Evolutionary conservation across 2,113 vertebrate genomes (phyloP), one percentile per base, ranked within the genome.

Genomic region (Dermatemys mawii): DNA sequence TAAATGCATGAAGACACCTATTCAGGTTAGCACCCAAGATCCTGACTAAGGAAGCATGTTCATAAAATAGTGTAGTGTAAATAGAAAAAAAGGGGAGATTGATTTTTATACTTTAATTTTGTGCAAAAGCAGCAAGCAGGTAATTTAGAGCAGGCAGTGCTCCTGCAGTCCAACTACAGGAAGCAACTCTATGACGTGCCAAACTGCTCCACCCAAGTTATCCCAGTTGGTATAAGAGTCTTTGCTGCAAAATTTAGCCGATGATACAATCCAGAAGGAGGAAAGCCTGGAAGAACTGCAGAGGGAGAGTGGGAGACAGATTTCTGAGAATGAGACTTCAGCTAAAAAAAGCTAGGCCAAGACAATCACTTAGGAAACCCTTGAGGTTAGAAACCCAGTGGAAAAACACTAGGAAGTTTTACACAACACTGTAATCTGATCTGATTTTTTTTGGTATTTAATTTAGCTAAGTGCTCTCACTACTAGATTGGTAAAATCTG

Each of bases 201-300:
- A 96, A 91, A 83, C 78, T 1, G 75, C 96, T 93, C 97, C 95
- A 35, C 98, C 97, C 97, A 86, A 7, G n/a, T 22, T 83, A 70
- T 50, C 89, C 54, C 46, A 76, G 50, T 5, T 1, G 46, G 96
- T 97, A 98, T 97, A 98, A 98, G 98, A 97, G 55, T 27, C 35
- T 94, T 27, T 87, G 97, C 95, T 97, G 97, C 97, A 98, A 96
- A 97, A 98, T 98, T 97, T 98, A 98, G 98, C 95, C 79, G 73
- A 12, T 93, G 95, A 97, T 95, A 95, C 79, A 95, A 80, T 49
- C 81, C 92, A 94, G 21, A 21, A 87, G 94, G 94, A 93, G 76
- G 86, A 83, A 96, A 86, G 90, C 26, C 51, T 86, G 57, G n/a
- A 55, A 93, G 88, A 48, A 92, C 76, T 95, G 89, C 44, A 49